phyloP scores from a whole-genome alignment of 2,888 invertebrate genomes.

The Tiphia femorata region DNA sequence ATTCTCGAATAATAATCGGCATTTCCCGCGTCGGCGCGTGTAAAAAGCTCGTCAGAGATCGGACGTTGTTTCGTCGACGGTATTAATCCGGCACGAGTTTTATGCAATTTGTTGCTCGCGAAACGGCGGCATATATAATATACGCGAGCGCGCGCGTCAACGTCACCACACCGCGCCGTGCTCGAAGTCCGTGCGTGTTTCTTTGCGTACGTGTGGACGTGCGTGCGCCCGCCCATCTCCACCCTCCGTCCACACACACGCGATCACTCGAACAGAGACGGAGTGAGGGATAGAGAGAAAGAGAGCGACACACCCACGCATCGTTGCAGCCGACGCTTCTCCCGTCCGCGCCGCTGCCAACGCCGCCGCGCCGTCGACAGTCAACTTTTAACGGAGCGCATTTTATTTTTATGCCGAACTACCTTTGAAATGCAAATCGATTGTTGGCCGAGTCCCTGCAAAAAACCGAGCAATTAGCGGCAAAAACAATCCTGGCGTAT shows the following conservation, averaged over 20 bases:
- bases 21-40: constrained; percentile 32
- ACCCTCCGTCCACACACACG: no score
- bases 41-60: constrained; percentile 38
- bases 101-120: constrained; percentile 48
- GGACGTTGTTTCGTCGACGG: constrained; percentile 42
- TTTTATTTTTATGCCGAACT: constrained; percentile 52
- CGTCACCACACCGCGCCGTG: no score
- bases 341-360: no score
- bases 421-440: constrained; percentile 58
- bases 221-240: constrained; percentile 3
- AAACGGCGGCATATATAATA: constrained; percentile 13
- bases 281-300: neutral
- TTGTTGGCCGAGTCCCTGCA: constrained; percentile 52
- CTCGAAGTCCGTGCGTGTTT: neutral
- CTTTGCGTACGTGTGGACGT: constrained; percentile 7
- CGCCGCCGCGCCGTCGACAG: constrained; percentile 39
- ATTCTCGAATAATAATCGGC: constrained; percentile 37
- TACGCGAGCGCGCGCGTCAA: neutral
- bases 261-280: neutral
- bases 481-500: constrained; percentile 60
- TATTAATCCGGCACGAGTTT: constrained; percentile 50
- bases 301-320: neutral
- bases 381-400: constrained; percentile 51
- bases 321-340: no score
- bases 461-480: constrained; percentile 56